These are phyloP conservation scores for Cetoscarus ocellatus DNA, from an alignment of 2,797 vertebrate genomes.

Conservation along the genomic window DNA sequence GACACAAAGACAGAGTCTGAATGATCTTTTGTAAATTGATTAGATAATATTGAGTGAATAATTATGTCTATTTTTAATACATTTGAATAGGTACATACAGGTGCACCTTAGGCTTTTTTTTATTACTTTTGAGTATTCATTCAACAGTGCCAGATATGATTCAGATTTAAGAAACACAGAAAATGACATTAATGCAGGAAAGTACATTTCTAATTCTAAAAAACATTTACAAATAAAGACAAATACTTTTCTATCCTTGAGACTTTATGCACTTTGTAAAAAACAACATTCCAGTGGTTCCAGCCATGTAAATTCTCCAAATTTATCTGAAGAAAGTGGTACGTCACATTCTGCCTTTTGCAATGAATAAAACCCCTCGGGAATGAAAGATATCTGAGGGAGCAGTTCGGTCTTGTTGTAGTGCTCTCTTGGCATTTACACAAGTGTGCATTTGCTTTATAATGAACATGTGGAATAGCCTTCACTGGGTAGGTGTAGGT, in stretches of 20 bases:
- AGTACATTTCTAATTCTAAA: no score
- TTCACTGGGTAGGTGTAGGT: conserved; percentile 1
- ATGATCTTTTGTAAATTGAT: conserved; percentile 3
- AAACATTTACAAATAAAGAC: no score
- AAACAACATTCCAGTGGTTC: no score
- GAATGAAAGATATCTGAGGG: conserved; percentile 2
- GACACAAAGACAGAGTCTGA: conserved; percentile 1
- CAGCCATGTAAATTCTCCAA: background rate
- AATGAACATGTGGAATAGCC: conserved; percentile 29
- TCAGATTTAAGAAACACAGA: background rate
- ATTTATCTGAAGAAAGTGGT: background rate
- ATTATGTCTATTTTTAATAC: background rate
- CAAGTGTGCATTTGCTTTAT: conserved; percentile 29
- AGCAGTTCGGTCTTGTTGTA: conserved; percentile 23
- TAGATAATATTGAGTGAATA: background rate
- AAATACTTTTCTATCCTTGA: no score
- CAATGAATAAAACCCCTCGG: background rate
- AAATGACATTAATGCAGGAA: no score
- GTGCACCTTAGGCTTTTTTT: background rate
- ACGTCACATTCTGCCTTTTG: conserved; percentile 5
- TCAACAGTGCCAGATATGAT: background rate
- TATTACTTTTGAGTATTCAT: background rate
- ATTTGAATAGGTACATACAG: background rate
- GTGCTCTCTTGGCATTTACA: conserved; percentile 24
- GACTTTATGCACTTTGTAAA: no score